phyloP scores from a whole-genome alignment of 92 coral and sea anemone species.

The Actinernus sp. region DNA sequence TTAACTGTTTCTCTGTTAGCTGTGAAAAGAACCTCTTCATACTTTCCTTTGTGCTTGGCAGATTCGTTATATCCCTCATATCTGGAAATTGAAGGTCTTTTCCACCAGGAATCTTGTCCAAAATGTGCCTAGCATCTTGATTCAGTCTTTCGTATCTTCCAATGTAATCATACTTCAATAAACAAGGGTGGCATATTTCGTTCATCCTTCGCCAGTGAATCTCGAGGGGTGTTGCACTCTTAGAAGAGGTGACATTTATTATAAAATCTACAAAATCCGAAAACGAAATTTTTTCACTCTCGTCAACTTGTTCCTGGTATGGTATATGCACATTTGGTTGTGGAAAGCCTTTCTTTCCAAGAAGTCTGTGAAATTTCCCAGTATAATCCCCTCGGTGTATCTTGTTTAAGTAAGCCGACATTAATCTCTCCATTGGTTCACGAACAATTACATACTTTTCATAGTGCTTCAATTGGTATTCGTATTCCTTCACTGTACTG shows the following conservation, averaged over 20 bases:
- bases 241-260: constrained; percentile 3
- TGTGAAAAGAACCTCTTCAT: constrained; percentile 33
- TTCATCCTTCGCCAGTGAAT: constrained; percentile 47
- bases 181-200: constrained; percentile 51
- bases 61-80: background rate
- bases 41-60: background rate
- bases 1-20: constrained; percentile 34
- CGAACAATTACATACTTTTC: constrained; percentile 37
- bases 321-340: background rate
- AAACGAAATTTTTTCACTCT: constrained; percentile 16
- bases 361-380: constrained; percentile 22
- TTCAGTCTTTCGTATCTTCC: constrained; percentile 42
- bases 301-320: background rate
- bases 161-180: constrained; percentile 44
- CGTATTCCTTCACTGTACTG: constrained; percentile 2
- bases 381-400: constrained; percentile 16
- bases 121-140: constrained; percentile 27
- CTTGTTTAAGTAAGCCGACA: constrained; percentile 63
- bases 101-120: constrained; percentile 21
- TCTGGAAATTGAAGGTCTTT: constrained; percentile 14
- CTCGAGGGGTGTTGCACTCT: constrained; percentile 7
- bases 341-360: constrained; percentile 30
- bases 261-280: constrained; percentile 55
- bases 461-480: constrained; percentile 6
- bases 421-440: constrained; percentile 51